Base-by-base conservation (phyloP, 2,888 invertebrate genomes). In the Cactoblastis cactorum region DNA sequence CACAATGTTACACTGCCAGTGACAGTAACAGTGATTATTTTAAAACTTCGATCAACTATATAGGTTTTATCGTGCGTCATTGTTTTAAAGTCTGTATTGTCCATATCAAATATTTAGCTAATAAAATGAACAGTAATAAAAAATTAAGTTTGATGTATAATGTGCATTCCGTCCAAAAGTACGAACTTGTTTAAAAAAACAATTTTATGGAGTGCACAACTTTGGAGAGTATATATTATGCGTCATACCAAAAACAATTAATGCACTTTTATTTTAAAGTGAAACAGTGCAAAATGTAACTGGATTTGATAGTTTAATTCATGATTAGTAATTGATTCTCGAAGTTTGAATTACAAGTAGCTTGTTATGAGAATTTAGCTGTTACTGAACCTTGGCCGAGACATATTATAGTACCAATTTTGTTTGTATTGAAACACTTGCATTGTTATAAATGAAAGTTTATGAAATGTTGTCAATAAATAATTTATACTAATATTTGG, bases 401-500 rank as follows among this genome's bases (percentile, higher is more conserved):
- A 43, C 8, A 43, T 43, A 17, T 28, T 43, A 28, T 43, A 8
- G 24, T 24, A n/a, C 2, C 2, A 19, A 24, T 43, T 32, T 28
- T 28, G 15, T 17, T 43, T 43, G 28, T 43, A 43, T 28, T 28
- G 12, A 32, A 32, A 28, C 43, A 43, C 43, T 17, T 43, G 43
- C 43, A 43, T 54, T 56, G 53, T 45, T 59, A 52, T 59, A 53
- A 56, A 55, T 67, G 62, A 70, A 71, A 77, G 73, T 78, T 77
- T 79, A 80, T 72, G 70, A 69, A 80, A 72, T 81, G 80, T 80
- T 82, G 69, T 68, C 64, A 79, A 75, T 78, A 80, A 80, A 79
- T 67, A 51, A 63, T 62, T 37, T 61, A 57, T 55, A 53, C 24
- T 56, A 52, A 54, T 11, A 45, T 48, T 39, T 55, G 45, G 49